Evolutionary conservation across 2,113 vertebrate species (phyloP).

Genomic region (Canis aureus): DNA sequence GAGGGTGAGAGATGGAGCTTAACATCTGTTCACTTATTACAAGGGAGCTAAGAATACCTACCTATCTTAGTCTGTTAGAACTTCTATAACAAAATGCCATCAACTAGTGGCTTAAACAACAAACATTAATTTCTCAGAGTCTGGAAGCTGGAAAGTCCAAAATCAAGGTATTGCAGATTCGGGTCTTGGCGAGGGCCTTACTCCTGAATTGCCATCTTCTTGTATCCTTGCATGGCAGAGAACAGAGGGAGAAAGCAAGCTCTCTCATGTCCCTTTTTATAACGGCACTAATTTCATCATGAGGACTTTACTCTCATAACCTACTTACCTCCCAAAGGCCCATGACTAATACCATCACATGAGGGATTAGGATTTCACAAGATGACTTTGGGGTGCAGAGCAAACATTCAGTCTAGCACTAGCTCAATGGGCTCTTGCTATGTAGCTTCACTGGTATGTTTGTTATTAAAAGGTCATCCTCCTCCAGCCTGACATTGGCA

Average conservation of each 20-base stretch:
- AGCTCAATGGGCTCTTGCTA: neutral
- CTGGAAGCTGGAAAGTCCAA: neutral
- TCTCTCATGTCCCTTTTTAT: neutral
- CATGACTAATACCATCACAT: neutral
- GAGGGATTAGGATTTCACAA: neutral
- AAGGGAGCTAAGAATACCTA: neutral
- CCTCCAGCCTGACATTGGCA: neutral
- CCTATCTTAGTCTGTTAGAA: neutral
- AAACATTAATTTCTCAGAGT: neutral
- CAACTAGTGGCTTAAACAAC: neutral
- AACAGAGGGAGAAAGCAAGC: neutral
- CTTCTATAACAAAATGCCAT: neutral
- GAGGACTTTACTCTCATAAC: neutral
- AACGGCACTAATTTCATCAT: neutral
- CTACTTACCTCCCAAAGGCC: neutral
- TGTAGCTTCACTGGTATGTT: neutral
- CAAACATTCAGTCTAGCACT: neutral
- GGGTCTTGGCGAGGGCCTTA: neutral
- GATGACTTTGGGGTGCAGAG: neutral
- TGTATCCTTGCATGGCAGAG: neutral
- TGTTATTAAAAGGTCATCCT: neutral
- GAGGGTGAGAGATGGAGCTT: neutral
- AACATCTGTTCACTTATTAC: neutral
- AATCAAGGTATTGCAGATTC: neutral
- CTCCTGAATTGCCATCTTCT: neutral